Evolutionary conservation across 2,888 invertebrate species (phyloP).

Genomic region (Crioceris asparagi): DNA sequence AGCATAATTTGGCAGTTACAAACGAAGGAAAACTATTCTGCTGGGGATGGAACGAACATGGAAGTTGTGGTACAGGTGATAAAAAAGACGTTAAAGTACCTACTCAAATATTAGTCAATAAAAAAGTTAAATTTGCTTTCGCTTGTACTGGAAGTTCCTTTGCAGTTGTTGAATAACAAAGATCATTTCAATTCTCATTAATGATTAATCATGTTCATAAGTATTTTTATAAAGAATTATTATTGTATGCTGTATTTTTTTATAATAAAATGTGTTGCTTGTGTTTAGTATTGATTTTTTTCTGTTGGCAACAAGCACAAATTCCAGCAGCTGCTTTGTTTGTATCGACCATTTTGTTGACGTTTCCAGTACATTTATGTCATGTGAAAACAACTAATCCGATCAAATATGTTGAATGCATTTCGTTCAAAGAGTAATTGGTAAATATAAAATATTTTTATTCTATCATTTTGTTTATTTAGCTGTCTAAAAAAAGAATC

Average conservation of each 20-base stretch:
- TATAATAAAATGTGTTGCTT: slow-evolving; percentile 29
- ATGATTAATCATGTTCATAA: slow-evolving; percentile 28
- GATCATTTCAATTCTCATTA: slow-evolving; percentile 20
- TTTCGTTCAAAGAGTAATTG: slow-evolving; percentile 29
- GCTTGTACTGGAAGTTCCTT: slow-evolving; percentile 45
- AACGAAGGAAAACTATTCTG: slow-evolving; percentile 54
- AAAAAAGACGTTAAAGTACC: slow-evolving; percentile 39
- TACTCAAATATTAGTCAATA: slow-evolving; percentile 32
- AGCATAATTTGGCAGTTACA: slow-evolving; percentile 63
- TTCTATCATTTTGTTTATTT: too few species aligned
- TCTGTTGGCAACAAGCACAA: slow-evolving; percentile 16
- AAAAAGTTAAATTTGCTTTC: slow-evolving; percentile 34
- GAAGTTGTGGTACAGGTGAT: slow-evolving; percentile 64
- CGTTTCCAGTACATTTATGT: slow-evolving; percentile 12
- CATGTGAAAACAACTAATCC: slow-evolving; percentile 7
- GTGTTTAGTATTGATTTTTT: slow-evolving; percentile 22
- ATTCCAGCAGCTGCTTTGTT: slow-evolving; percentile 18
- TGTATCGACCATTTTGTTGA: slow-evolving; percentile 18
- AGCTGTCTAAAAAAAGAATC: too few species aligned
- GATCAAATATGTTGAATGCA: slow-evolving; percentile 28
- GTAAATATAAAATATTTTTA: too few species aligned
- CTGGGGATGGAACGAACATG: slow-evolving; percentile 91
- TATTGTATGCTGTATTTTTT: slow-evolving; percentile 25
- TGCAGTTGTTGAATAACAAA: slow-evolving; percentile 37
- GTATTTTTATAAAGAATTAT: slow-evolving; percentile 36